Evolutionary conservation across 2,113 vertebrate species (phyloP), one percentile per base, ranked within the genome.

Genomic region (Catharus minimus): DNA sequence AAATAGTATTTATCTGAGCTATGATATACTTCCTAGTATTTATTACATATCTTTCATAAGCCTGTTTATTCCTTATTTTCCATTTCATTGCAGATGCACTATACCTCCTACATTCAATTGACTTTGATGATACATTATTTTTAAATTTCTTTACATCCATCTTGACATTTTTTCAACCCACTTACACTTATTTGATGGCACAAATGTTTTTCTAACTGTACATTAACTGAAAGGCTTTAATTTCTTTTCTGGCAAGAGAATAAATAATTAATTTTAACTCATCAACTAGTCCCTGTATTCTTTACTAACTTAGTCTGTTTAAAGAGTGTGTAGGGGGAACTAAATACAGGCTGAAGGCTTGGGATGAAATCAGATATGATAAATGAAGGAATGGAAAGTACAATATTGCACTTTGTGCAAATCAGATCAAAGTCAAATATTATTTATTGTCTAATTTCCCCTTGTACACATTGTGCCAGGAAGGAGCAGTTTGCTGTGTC

Each of bases 401-500:
- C 36, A 72, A 53, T 86, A 84, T 72, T 88, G 57, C 65, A 33
- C 30, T 86, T 71, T 72, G 74, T 86, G 68, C 49, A 95, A 93
- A 91, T 94, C 74, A 93, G 47, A 88, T 93, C 80, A 90, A 84
- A 94, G 43, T 86, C 71, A 95, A 86, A 82, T 93, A 83, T 76
- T 95, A 90, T 93, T 90, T 95, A 93, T 85, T 90, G 32, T 84
- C 60, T 94, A 92, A 92, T 95, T 94, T 93, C 27, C 41, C 60
- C 36, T 82, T 82, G 47, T 74, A 84, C 44, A 73, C 33, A 43
- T 62, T 64, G 17, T 77, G 19, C 52, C 65, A 83, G 71, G 44
- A 86, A 91, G 44, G 47, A 89, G 72, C 8, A 18, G 13, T 90
- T 73, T 94, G 49, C 39, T 90, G 56, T 89, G 71, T 92, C 82